Evolutionary conservation across 2,113 vertebrate genomes (phyloP).

Genomic region (Bubo bubo): DNA sequence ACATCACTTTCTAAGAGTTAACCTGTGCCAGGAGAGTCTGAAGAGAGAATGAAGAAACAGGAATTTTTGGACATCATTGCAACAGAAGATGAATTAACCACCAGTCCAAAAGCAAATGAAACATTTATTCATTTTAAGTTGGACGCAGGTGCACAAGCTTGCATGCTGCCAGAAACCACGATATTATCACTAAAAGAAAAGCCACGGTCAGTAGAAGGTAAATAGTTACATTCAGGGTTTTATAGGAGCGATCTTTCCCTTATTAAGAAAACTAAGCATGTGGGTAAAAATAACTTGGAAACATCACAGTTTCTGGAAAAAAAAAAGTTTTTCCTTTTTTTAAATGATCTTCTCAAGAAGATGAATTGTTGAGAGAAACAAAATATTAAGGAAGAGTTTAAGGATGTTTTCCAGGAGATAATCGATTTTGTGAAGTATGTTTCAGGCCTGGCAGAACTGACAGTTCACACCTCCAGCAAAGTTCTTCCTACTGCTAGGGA

Average conservation of each 20-base stretch:
- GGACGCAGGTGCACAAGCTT: not conserved
- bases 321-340: not conserved
- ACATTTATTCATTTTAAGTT: not conserved
- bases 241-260: not conserved
- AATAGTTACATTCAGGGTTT: not conserved
- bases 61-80: not conserved
- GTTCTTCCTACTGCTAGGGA: not conserved
- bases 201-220: not conserved
- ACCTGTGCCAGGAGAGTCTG: not conserved
- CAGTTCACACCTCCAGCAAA: not conserved
- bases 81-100: constrained; percentile 18
- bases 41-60: not conserved
- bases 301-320: not conserved
- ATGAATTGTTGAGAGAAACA: not conserved
- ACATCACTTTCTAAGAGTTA: not conserved
- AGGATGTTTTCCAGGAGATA: not conserved
- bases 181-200: not conserved
- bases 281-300: not conserved
- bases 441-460: not conserved
- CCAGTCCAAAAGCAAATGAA: not conserved
- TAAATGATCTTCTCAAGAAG: not conserved
- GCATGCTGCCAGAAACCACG: not conserved
- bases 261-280: not conserved
- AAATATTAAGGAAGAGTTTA: not conserved
- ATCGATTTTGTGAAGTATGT: not conserved